A percentile compares a stretch with the other conserved stretches of the same genome.
phyloP scores from a whole-genome alignment of 2,113 vertebrate species.

The Clupea harengus region DNA sequence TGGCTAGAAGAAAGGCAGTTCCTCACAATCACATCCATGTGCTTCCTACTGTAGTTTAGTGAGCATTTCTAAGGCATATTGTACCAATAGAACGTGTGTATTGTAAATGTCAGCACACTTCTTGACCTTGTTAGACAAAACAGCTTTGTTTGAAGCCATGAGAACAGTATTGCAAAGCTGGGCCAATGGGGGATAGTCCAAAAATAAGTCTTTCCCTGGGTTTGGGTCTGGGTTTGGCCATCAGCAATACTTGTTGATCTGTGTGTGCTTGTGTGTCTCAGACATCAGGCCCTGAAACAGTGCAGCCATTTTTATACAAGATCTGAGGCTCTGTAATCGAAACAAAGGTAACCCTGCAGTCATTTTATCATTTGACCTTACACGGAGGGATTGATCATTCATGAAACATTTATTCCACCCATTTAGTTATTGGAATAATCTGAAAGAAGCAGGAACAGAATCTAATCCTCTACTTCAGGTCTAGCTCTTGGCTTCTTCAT shows the following conservation, averaged over 20 bases:
- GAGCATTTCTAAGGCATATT: background rate
- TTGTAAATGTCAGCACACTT: background rate
- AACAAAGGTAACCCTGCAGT: background rate
- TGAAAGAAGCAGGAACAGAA: background rate
- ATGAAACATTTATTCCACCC: background rate
- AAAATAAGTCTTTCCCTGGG: too few species aligned
- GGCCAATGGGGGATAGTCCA: too few species aligned
- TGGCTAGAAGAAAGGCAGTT: background rate
- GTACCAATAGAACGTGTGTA: background rate
- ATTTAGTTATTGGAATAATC: background rate
- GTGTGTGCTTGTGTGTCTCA: too few species aligned
- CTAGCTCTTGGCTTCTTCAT: conserved; percentile 6
- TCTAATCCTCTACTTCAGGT: background rate
- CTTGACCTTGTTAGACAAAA: background rate
- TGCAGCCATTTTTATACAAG: too few species aligned
- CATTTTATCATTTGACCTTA: background rate
- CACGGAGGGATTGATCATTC: background rate
- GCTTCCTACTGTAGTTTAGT: background rate
- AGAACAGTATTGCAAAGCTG: too few species aligned
- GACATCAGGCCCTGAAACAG: too few species aligned
- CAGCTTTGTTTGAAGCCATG: background rate
- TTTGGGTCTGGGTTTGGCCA: too few species aligned
- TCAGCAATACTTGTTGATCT: too few species aligned
- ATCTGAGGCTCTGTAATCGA: too few species aligned
- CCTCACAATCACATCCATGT: background rate